phyloP scores from a whole-genome alignment of 2,888 invertebrate species.

The Anthrax anthrax region DNA sequence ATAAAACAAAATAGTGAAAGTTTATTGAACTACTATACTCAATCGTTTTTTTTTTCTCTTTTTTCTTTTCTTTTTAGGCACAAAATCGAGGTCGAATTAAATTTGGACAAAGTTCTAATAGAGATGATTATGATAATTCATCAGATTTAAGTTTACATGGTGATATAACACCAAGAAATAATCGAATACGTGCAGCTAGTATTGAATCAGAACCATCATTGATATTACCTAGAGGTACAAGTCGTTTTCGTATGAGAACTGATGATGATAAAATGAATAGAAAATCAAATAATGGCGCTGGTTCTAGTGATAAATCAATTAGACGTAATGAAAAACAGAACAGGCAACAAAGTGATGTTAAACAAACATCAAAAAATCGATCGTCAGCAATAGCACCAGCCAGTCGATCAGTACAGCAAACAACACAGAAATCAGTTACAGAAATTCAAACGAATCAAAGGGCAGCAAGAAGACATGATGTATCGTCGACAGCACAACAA shows the following conservation, averaged over 20 bases:
- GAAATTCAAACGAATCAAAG: too few relatives aligned
- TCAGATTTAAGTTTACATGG: constrained; percentile 1
- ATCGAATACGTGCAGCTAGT: constrained; percentile 6
- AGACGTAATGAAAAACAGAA: neutral
- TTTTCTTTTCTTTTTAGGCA: constrained; percentile 11
- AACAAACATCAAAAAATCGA: too few relatives aligned
- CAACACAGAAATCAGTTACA: neutral
- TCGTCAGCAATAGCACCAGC: neutral
- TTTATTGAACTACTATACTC: too few relatives aligned
- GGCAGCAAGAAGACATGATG: neutral
- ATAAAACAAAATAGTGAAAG: too few relatives aligned
- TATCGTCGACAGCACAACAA: neutral
- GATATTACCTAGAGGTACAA: constrained; percentile 9
- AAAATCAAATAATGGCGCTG: neutral
- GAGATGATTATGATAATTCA: neutral
- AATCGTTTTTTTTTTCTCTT: too few relatives aligned
- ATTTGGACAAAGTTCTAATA: constrained; percentile 6
- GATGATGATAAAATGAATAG: neutral
- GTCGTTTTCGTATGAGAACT: constrained; percentile 6
- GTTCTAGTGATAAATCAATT: neutral
- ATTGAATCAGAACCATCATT: constrained; percentile 6
- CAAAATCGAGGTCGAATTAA: constrained; percentile 16
- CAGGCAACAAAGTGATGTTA: too few relatives aligned
- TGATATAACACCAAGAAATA: constrained; percentile 8
- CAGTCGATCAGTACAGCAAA: neutral